phyloP scores from a whole-genome alignment of 2,888 invertebrate genomes.

The Spilarctia lutea region DNA sequence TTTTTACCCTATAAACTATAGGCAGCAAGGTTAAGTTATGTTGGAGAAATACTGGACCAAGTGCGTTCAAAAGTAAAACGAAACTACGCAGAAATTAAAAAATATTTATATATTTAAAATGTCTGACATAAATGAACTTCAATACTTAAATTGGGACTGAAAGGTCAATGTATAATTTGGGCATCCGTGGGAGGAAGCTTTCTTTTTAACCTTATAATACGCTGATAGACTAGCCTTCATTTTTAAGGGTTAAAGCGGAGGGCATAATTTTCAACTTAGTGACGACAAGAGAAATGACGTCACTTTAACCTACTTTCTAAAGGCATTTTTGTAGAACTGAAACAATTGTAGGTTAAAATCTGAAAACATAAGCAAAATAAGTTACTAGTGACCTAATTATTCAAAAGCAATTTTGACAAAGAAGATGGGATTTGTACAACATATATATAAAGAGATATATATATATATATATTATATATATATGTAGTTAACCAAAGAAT shows the following conservation, averaged over 20 bases:
- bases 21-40: not conserved
- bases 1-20: not conserved
- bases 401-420: too few relatives aligned
- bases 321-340: not conserved
- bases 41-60: not conserved
- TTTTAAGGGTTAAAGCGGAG: not conserved
- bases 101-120: not conserved
- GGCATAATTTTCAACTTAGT: not conserved
- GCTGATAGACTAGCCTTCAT: not conserved
- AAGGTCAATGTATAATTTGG: not conserved
- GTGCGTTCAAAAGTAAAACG: not conserved
- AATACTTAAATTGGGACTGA: not conserved
- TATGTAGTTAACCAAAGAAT: too few relatives aligned
- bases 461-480: too few relatives aligned
- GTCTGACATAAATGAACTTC: not conserved
- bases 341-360: not conserved
- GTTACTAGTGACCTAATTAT: not conserved
- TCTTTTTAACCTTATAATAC: slow-evolving; percentile 1
- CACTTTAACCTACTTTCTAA: not conserved
- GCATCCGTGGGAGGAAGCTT: not conserved
- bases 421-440: too few relatives aligned
- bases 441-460: too few relatives aligned
- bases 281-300: not conserved
- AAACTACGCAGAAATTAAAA: not conserved
- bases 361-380: not conserved